These are phyloP conservation scores for Cryptophagus acutangulus DNA, from an alignment of 2,888 invertebrate genomes.

Conservation along the genomic window DNA sequence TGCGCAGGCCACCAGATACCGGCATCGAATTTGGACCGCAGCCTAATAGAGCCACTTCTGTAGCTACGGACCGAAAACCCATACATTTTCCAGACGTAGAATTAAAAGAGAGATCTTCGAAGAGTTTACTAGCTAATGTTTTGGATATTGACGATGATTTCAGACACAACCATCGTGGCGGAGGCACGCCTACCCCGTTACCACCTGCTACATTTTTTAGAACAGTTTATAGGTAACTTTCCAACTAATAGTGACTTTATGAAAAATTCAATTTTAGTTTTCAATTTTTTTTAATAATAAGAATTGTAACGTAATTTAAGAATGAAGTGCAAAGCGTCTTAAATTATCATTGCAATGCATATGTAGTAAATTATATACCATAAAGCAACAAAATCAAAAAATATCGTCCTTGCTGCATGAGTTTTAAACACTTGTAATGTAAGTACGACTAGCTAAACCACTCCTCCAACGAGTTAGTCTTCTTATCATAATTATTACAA, in stretches of 20 bases:
- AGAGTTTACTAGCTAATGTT: conserved; percentile 93
- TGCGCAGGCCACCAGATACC: conserved; percentile 65
- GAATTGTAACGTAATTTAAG: no score
- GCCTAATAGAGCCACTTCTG: conserved; percentile 57
- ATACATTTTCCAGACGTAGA: conserved; percentile 47
- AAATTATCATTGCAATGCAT: no score
- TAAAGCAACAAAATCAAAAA: no score
- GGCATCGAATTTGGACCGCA: conserved; percentile 42
- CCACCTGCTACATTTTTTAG: conserved; percentile 64
- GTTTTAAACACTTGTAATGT: no score
- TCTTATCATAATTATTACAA: no score
- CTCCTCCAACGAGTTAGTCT: no score
- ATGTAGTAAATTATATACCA: no score
- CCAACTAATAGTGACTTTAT: not conserved
- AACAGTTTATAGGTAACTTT: conserved; percentile 72
- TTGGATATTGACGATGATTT: conserved; percentile 97
- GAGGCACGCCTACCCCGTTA: conserved; percentile 53
- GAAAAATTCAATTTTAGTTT: not conserved
- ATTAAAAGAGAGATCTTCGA: conserved; percentile 67
- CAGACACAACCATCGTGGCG: conserved; percentile 71
- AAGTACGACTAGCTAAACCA: no score
- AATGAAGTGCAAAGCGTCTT: no score
- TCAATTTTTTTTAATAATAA: no score
- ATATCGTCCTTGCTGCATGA: no score
- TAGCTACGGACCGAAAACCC: conserved; percentile 44